These are phyloP conservation scores for Argyrosomus japonicus DNA, from an alignment of 2,113 vertebrate species.

Conservation along the genomic window DNA sequence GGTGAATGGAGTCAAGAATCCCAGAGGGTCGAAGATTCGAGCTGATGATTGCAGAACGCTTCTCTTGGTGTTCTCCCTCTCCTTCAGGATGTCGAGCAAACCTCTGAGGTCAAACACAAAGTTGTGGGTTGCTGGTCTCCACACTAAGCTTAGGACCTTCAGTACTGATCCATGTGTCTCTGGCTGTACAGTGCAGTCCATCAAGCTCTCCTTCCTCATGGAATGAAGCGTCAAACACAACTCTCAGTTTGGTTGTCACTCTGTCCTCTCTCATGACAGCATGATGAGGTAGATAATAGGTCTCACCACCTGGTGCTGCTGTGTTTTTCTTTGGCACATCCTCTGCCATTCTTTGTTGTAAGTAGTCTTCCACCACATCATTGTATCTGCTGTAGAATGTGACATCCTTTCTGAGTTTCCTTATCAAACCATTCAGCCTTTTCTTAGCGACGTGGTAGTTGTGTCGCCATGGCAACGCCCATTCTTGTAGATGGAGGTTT, in stretches of 20 bases:
- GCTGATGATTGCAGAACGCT: conserved; percentile 30
- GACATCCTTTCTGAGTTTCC: conserved; percentile 20
- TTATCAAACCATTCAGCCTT: conserved; percentile 19
- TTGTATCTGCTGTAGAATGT: conserved; percentile 11
- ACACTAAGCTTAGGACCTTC: conserved; percentile 39
- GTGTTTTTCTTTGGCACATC: not conserved
- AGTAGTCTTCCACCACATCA: conserved; percentile 24
- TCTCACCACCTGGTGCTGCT: not conserved
- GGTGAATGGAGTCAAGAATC: conserved; percentile 40
- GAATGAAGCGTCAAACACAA: conserved; percentile 56
- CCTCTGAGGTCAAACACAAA: conserved; percentile 31
- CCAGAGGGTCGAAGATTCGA: conserved; percentile 20
- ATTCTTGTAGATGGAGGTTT: not conserved
- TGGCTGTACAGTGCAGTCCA: not conserved
- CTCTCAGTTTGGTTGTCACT: conserved; percentile 41
- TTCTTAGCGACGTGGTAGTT: conserved; percentile 22
- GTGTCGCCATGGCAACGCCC: conserved; percentile 37
- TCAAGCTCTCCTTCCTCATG: conserved; percentile 24
- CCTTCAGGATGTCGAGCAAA: not conserved
- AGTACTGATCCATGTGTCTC: conserved; percentile 24
- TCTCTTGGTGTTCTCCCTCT: conserved; percentile 20
- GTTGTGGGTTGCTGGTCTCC: conserved; percentile 31
- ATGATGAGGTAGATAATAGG: conserved; percentile 27
- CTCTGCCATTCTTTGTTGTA: conserved; percentile 37
- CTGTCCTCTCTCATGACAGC: conserved; percentile 39